Conservation (phyloP, 2,113 vertebrate species). For the Capreolus pygargus region DNA sequence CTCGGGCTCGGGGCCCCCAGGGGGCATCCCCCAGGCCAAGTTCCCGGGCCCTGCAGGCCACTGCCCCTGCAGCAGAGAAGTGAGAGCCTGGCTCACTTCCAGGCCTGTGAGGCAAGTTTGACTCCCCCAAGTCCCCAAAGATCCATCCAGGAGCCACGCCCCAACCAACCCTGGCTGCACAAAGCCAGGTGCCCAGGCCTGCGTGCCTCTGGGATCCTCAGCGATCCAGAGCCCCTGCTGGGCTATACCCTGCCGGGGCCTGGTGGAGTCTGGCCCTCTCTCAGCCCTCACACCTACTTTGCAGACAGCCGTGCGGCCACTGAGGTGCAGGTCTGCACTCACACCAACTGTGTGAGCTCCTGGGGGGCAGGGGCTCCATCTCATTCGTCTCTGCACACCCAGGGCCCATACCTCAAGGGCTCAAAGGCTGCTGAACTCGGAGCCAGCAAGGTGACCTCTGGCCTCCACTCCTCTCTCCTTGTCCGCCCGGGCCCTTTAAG, state of each 20-base stretch:
- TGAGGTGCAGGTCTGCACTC: neutral
- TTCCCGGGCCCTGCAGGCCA: neutral
- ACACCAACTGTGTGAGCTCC: fast-evolving
- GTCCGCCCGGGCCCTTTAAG: neutral
- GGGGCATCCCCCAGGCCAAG: neutral
- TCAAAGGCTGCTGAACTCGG: neutral
- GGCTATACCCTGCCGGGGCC: neutral
- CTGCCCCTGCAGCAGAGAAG: neutral
- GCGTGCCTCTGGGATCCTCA: fast-evolving
- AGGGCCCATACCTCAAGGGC: neutral
- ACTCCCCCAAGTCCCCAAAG: fast-evolving
- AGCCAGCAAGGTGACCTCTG: fast-evolving
- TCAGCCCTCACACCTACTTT: neutral
- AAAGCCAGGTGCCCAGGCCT: neutral
- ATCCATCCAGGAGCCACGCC: fast-evolving
- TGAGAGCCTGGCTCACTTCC: neutral
- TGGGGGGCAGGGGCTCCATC: neutral
- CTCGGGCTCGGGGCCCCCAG: slow-evolving; percentile 67
- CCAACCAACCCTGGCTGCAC: slow-evolving; percentile 25
- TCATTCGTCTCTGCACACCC: no score
- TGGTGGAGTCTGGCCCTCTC: neutral
- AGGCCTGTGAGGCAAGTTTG: neutral
- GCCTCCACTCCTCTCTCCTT: neutral
- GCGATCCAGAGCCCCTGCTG: neutral
- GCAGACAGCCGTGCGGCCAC: neutral